These are phyloP conservation scores for Diaperis boleti DNA, from an alignment of 2,888 invertebrate genomes.

Conservation along the genomic window DNA sequence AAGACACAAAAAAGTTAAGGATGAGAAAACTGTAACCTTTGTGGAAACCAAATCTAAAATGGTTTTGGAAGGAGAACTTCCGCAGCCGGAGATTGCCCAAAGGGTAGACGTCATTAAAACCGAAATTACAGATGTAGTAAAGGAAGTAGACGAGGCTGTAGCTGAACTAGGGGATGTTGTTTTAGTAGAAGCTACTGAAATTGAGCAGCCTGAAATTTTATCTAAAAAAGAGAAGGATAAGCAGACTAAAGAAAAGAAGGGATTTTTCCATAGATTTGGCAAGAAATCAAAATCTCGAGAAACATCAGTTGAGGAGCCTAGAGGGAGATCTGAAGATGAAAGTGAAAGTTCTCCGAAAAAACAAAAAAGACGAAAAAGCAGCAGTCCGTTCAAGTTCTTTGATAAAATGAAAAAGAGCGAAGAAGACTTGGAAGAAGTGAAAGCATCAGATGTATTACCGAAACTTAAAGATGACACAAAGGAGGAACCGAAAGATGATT, in stretches of 20 bases:
- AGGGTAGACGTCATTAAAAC: slow-evolving; percentile 13
- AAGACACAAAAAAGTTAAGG: slow-evolving; percentile 14
- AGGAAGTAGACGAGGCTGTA: slow-evolving; percentile 1
- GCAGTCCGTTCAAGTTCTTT: slow-evolving; percentile 40
- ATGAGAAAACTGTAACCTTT: slow-evolving; percentile 33
- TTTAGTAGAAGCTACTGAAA: slow-evolving; percentile 10
- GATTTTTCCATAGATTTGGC: slow-evolving; percentile 50
- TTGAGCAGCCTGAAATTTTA: slow-evolving; percentile 18
- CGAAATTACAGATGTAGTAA: slow-evolving; percentile 4
- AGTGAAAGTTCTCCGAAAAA: slow-evolving; percentile 35
- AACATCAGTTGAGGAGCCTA: neutral
- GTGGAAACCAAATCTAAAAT: slow-evolving; percentile 17
- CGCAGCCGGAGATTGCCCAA: slow-evolving; percentile 28
- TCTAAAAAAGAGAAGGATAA: slow-evolving; percentile 40
- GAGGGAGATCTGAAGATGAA: slow-evolving; percentile 18
- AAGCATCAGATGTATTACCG: slow-evolving; percentile 3
- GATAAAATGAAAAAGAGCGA: slow-evolving; percentile 37
- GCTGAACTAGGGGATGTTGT: slow-evolving; percentile 15
- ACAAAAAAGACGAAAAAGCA: slow-evolving; percentile 34
- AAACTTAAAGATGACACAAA: slow-evolving; percentile 6
- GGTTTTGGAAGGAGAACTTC: slow-evolving; percentile 17
- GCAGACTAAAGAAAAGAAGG: slow-evolving; percentile 42
- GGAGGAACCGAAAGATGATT: slow-evolving; percentile 24
- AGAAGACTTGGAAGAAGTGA: slow-evolving; percentile 22
- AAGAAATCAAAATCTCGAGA: slow-evolving; percentile 48